These are phyloP conservation scores for Gastracanthus pulcherrimus DNA, from an alignment of 2,888 invertebrate species.

Conservation along the genomic window DNA sequence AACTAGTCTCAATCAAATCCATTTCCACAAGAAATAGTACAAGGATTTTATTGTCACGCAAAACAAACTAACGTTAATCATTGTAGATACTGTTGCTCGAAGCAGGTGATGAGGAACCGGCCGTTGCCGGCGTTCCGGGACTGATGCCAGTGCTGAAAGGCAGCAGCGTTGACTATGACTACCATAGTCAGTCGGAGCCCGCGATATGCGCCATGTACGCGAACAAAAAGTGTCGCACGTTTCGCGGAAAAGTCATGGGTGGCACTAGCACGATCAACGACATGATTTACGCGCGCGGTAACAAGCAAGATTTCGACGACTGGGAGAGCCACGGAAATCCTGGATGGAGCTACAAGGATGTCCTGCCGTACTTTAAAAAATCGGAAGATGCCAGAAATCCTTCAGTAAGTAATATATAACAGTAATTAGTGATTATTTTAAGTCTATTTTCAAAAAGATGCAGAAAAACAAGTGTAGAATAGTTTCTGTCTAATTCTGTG, in stretches of 20 bases:
- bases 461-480: too few species aligned
- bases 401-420: constrained; percentile 62
- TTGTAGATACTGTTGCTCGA: constrained; percentile 81
- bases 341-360: constrained; percentile 78
- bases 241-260: constrained; percentile 75
- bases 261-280: constrained; percentile 44
- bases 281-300: constrained; percentile 40
- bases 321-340: constrained; percentile 71
- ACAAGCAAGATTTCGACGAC: constrained; percentile 41
- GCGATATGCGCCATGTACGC: background rate
- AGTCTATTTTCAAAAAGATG: too few species aligned
- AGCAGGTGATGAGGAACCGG: constrained; percentile 83
- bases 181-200: background rate
- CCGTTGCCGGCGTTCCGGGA: constrained; percentile 82
- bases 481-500: too few species aligned
- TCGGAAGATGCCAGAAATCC: constrained; percentile 59
- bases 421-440: too few species aligned
- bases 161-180: constrained; percentile 14
- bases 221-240: constrained; percentile 80
- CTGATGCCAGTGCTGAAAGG: constrained; percentile 78
- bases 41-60: too few species aligned
- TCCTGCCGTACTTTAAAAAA: constrained; percentile 75
- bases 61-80: background rate
- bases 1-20: background rate
- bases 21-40: too few species aligned